Conservation (phyloP, 2,113 vertebrate species). For the Tapirus terrestris region DNA sequence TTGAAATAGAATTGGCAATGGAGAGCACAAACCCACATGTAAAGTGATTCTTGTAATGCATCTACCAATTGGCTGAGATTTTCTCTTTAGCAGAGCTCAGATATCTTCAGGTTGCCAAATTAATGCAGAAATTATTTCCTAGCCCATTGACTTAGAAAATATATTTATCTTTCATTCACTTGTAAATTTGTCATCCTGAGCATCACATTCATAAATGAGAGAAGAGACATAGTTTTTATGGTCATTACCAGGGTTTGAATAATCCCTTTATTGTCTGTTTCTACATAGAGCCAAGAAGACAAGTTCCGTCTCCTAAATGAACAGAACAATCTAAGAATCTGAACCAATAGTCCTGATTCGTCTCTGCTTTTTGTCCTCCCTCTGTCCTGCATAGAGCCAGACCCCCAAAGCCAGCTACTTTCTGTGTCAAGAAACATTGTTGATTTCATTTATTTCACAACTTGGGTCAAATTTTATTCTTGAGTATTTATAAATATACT, state of each 20-base stretch:
- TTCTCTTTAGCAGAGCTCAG: neutral
- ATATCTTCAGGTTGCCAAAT: neutral
- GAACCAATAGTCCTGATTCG: neutral
- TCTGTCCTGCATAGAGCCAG: neutral
- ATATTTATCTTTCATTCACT: slow-evolving; percentile 3
- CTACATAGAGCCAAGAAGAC: neutral
- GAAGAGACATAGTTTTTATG: slow-evolving; percentile 19
- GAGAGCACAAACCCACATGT: neutral
- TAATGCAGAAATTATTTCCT: neutral
- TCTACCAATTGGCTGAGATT: neutral
- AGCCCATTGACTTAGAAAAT: slow-evolving; percentile 2
- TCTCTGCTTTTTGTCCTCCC: neutral
- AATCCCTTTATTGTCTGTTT: slow-evolving; percentile 50
- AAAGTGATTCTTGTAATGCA: neutral
- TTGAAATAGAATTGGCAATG: slow-evolving; percentile 11
- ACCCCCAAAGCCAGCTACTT: neutral
- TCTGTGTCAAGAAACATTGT: neutral
- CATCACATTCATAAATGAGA: slow-evolving; percentile 45
- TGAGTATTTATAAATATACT: neutral
- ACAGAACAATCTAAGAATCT: neutral
- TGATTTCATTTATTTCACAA: slow-evolving; percentile 37
- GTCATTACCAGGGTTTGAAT: slow-evolving; percentile 30
- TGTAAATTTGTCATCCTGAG: slow-evolving; percentile 17
- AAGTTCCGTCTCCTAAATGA: neutral
- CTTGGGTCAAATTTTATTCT: neutral